Evolutionary conservation across 2,888 invertebrate species (phyloP).

Genomic region (Eupithecia vulgata): DNA sequence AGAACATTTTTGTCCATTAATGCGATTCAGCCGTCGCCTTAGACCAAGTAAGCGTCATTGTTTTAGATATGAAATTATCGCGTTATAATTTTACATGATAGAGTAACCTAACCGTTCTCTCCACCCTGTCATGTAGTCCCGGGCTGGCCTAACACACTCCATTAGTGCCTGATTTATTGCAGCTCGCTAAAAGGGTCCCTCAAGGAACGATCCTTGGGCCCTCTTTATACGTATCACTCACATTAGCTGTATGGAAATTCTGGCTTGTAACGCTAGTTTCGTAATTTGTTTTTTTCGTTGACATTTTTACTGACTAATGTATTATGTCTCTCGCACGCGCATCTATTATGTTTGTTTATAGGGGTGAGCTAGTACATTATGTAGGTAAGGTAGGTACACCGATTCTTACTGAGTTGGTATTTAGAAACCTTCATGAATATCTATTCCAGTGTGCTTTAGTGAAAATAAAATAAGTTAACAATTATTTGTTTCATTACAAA

Average conservation of each 20-base stretch:
- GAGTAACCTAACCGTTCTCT: slow-evolving; percentile 17
- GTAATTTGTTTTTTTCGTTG: slow-evolving; percentile 52
- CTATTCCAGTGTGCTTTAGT: background rate
- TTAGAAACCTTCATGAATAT: background rate
- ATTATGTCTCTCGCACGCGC: slow-evolving; percentile 4
- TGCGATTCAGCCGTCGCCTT: background rate
- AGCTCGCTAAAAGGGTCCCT: slow-evolving; percentile 76
- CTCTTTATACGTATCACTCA: slow-evolving; percentile 71
- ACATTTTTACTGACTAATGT: slow-evolving; percentile 33
- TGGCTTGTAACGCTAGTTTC: slow-evolving; percentile 60
- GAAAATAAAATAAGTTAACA: background rate
- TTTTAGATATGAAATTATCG: background rate
- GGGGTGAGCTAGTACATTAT: background rate
- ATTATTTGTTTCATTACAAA: no score
- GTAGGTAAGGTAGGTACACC: background rate
- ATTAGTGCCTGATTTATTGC: slow-evolving; percentile 80
- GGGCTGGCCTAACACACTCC: slow-evolving; percentile 70
- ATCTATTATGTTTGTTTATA: background rate
- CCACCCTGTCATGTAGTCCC: slow-evolving; percentile 48
- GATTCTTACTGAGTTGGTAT: background rate
- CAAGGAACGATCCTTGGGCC: slow-evolving; percentile 73
- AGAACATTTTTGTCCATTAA: background rate
- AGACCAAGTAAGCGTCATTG: background rate
- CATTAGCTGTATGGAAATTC: slow-evolving; percentile 77
- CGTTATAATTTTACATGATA: slow-evolving; percentile 1